A percentile compares a stretch with the other conserved stretches of the same genome.
phyloP scores from a whole-genome alignment of 2,888 invertebrate species.

The Callyntrura guangdongensis region DNA sequence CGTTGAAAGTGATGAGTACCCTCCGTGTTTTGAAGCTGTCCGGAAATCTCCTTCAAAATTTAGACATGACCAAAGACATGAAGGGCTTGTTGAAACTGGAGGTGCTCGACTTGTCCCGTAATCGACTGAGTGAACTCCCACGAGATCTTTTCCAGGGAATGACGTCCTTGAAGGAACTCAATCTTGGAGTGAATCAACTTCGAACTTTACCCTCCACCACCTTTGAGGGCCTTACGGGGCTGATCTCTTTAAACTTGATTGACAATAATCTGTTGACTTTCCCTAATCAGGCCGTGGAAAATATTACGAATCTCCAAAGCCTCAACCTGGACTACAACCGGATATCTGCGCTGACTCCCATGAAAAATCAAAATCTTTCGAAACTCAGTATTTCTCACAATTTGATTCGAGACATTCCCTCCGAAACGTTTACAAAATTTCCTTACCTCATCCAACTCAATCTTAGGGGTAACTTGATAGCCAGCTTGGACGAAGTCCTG shows the following conservation, averaged over 20 bases:
- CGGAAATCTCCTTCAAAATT: slow-evolving; percentile 94
- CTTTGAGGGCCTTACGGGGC: slow-evolving; percentile 92
- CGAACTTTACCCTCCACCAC: slow-evolving; percentile 89
- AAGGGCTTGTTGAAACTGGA: slow-evolving; percentile 90
- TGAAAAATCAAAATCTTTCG: slow-evolving; percentile 89
- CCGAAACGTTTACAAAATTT: slow-evolving; percentile 92
- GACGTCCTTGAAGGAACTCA: slow-evolving; percentile 90
- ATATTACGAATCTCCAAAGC: slow-evolving; percentile 89
- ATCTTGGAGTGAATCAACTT: slow-evolving; percentile 94
- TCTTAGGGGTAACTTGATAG: slow-evolving; percentile 92
- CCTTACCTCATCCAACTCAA: slow-evolving; percentile 91
- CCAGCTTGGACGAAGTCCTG: slow-evolving; percentile 88
- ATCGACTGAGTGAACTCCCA: slow-evolving; percentile 93
- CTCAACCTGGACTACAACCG: slow-evolving; percentile 94
- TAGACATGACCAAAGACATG: slow-evolving; percentile 91
- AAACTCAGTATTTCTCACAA: slow-evolving; percentile 91
- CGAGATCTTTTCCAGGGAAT: slow-evolving; percentile 93
- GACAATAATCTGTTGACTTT: slow-evolving; percentile 96
- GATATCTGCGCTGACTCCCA: slow-evolving; percentile 92
- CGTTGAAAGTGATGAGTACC: slow-evolving; percentile 90
- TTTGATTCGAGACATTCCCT: slow-evolving; percentile 91
- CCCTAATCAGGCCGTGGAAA: slow-evolving; percentile 93
- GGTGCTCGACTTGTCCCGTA: slow-evolving; percentile 93
- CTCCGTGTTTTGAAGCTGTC: slow-evolving; percentile 93
- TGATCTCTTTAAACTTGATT: slow-evolving; percentile 92